Percentiles rank a stretch among this genome's conserved stretches.
phyloP scores from a whole-genome alignment of 2,113 vertebrate genomes.

The Natator depressus region DNA sequence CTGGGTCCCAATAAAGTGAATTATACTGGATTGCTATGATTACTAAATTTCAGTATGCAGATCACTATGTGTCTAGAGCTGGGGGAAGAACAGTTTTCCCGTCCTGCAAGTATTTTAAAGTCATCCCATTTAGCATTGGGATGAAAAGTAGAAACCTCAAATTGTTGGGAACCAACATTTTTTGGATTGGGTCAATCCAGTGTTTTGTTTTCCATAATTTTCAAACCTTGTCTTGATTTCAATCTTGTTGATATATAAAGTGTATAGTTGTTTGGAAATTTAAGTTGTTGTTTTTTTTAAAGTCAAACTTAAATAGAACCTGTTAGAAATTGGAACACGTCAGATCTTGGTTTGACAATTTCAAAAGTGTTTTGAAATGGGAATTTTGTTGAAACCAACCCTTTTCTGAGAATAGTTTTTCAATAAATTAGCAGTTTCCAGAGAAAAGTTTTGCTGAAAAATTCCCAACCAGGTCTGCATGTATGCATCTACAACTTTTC shows the following conservation, averaged over 20 bases:
- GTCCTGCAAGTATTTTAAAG: background rate
- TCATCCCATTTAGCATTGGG: background rate
- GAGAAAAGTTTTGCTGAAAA: background rate
- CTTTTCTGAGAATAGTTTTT: background rate
- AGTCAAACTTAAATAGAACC: background rate
- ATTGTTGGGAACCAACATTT: background rate
- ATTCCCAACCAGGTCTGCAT: background rate
- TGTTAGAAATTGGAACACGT: too few relatives aligned
- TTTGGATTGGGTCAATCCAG: too few relatives aligned
- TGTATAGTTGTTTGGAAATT: too few relatives aligned
- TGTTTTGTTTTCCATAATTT: background rate
- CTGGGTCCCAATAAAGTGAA: background rate
- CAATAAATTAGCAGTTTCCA: background rate
- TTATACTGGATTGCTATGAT: background rate
- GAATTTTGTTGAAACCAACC: background rate
- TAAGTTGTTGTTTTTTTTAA: background rate
- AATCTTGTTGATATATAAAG: background rate
- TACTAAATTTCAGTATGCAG: constrained; percentile 19
- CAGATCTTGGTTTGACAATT: background rate
- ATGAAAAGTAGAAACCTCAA: background rate
- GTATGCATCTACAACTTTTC: background rate
- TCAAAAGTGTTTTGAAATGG: background rate
- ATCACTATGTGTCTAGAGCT: background rate
- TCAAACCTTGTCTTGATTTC: background rate
- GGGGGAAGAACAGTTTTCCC: background rate